Evolutionary conservation across 2,797 vertebrate genomes (phyloP).

Genomic region (Gymnothorax reevesii): DNA sequence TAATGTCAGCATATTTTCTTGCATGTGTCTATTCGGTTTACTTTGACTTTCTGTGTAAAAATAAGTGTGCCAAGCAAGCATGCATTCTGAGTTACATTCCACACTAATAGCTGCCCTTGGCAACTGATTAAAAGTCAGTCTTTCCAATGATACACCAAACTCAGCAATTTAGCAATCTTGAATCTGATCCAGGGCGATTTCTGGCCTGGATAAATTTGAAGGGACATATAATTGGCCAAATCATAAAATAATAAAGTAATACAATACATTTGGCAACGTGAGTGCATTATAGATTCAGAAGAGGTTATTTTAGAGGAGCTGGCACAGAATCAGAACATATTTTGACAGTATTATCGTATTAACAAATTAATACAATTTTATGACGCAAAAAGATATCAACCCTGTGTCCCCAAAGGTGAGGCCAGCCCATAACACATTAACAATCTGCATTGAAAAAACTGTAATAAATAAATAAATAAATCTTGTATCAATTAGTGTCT

Average conservation of each 20-base stretch:
- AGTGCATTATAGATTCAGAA: not conserved
- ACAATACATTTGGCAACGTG: not conserved
- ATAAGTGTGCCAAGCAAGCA: not conserved
- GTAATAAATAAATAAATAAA: not conserved
- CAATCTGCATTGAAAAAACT: not conserved
- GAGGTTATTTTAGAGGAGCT: not conserved
- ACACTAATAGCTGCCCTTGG: not conserved
- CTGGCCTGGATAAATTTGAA: no score
- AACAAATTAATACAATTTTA: not conserved
- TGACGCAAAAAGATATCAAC: not conserved
- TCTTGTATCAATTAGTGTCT: not conserved
- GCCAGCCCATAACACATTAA: not conserved
- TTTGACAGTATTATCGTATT: not conserved
- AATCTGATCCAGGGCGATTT: not conserved
- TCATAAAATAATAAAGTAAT: not conserved
- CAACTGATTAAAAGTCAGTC: not conserved
- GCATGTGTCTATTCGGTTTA: not conserved
- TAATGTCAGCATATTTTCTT: not conserved
- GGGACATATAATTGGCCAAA: no score
- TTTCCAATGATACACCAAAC: not conserved
- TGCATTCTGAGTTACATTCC: no score
- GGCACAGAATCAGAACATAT: not conserved
- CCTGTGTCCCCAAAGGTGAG: not conserved
- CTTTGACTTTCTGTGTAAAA: not conserved
- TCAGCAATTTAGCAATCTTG: not conserved